Base-by-base conservation (phyloP, 2,888 invertebrate genomes). In the Drosophila flavopinicola region DNA sequence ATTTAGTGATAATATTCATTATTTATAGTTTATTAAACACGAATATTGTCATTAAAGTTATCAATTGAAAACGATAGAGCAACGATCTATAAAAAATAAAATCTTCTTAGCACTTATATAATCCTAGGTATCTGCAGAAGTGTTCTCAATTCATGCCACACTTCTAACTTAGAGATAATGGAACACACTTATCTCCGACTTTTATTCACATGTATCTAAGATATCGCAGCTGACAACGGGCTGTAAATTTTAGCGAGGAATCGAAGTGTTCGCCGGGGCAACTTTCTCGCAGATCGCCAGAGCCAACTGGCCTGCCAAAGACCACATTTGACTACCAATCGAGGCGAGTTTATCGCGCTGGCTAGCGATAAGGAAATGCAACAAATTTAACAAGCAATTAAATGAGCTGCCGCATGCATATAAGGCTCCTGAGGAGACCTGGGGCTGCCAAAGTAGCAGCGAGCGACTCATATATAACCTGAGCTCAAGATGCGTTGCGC, bases 361-460 rank as follows among this genome's bases (percentile, higher is more conserved):
- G 17, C 24, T 25, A 29, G 32, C 53, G 71, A 75, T 73, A 73
- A 73, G 72, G 11, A 58, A 70, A 52, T 59, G 67, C 59, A 58
- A 52, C 51, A 76, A 76, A 76, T 64, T 67, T 49, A 67, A 72
- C 68, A 76, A 52, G 64, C 47, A 72, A 76, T 64, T 72, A 67
- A 76, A 75, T 54, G 47, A 49, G 63, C 20, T 60, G 60, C 30
- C 52, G 9, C 33, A 15, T 25, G 25, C 61, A 30, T n/a, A 29
- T 32, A 42, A 57, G 25, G 23, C 53, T 51, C 27, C 24, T 45
- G 51, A 51, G 27, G 27, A 49, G 54, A 42, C 33, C 39, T 44
- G 39, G 24, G 71, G 72, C 69, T 41, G 78, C 54, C 56, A 80
- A 78, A 74, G 77, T 58, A 64, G 73, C 80, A 84, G 38, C 66